Conservation (phyloP, 1,140 invertebrate species). For the Formica selysi region DNA sequence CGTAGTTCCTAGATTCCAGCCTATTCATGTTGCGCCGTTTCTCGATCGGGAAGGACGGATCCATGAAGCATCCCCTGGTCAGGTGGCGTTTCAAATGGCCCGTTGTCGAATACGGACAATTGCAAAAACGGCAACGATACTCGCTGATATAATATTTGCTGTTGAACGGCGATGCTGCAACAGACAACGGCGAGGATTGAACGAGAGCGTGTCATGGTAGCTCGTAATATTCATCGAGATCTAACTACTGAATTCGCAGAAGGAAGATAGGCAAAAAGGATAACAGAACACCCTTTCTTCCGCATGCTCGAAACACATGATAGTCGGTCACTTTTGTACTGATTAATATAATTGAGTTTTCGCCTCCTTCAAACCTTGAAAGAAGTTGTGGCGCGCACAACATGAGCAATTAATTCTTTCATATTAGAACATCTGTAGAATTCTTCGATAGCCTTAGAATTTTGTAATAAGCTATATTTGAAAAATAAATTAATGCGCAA, state of each 20-base stretch:
- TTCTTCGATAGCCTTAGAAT: neutral
- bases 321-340: neutral
- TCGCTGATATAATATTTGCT: constrained; percentile 1
- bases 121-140: constrained; percentile 74
- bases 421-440: too few species aligned
- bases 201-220: neutral
- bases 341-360: neutral
- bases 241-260: constrained; percentile 25
- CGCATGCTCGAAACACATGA: constrained; percentile 39
- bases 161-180: constrained; percentile 47
- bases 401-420: neutral
- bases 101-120: constrained; percentile 67
- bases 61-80: constrained; percentile 72
- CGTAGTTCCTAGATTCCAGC: constrained; percentile 59
- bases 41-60: constrained; percentile 65
- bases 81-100: constrained; percentile 74
- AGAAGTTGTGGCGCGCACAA: neutral
- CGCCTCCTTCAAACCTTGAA: neutral
- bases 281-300: constrained; percentile 1
- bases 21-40: constrained; percentile 49
- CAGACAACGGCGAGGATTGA: constrained; percentile 60
- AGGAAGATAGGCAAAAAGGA: constrained; percentile 19
- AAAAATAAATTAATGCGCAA: too few species aligned
- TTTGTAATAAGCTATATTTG: neutral
- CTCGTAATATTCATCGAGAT: neutral